A percentile compares a stretch with the other conserved stretches of the same genome.
Evolutionary conservation across 1,140 invertebrate genomes (phyloP).

Genomic region (Papilio machaon): DNA sequence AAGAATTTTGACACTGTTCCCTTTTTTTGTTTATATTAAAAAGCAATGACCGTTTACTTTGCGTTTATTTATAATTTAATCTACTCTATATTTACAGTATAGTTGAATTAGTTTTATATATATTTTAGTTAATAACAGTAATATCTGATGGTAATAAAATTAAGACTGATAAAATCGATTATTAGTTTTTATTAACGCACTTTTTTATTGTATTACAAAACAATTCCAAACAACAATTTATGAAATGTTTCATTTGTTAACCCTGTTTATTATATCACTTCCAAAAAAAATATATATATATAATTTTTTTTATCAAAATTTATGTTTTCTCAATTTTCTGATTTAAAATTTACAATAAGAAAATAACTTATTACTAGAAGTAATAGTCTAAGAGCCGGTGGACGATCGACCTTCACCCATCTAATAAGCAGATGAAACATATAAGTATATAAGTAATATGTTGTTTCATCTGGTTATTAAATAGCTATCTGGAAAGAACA

Average conservation of each 20-base stretch:
- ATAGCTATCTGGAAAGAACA: no score
- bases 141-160: slow-evolving; percentile 13
- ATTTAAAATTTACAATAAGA: neutral
- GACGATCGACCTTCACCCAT: no score
- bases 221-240: slow-evolving; percentile 18
- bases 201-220: slow-evolving; percentile 8
- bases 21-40: slow-evolving; percentile 1
- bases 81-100: slow-evolving; percentile 28
- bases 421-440: no score
- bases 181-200: slow-evolving; percentile 24
- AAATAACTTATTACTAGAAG: no score
- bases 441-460: no score
- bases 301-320: neutral
- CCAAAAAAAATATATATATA: neutral
- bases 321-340: neutral
- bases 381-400: no score
- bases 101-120: slow-evolving; percentile 28
- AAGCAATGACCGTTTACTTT: slow-evolving; percentile 22
- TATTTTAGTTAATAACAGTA: neutral
- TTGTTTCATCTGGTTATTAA: no score
- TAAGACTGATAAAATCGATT: slow-evolving; percentile 31
- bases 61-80: slow-evolving; percentile 25
- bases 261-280: slow-evolving; percentile 21
- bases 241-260: slow-evolving; percentile 34
- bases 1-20: neutral